Percentiles rank a stretch among this genome's conserved stretches.
These are phyloP conservation scores for Meandrusa payeni DNA, from an alignment of 2,888 invertebrate species.

Conservation along the genomic window DNA sequence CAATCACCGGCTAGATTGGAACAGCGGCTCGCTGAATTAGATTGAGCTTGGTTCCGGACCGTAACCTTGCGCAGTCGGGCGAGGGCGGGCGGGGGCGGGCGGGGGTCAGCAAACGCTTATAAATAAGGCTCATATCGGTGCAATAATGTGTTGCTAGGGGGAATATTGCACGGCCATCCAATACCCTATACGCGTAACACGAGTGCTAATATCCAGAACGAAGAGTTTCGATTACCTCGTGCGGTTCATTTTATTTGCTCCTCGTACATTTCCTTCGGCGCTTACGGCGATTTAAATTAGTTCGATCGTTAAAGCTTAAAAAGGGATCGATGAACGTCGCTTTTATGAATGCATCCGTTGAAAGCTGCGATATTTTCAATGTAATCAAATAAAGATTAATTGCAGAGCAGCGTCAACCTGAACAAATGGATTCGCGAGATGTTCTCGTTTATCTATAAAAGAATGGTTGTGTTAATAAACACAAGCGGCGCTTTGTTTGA, in stretches of 20 bases:
- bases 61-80: constrained; percentile 21
- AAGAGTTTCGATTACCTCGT: constrained; percentile 23
- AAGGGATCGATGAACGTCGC: constrained; percentile 11
- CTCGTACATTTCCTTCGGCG: constrained; percentile 13
- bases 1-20: constrained; percentile 4
- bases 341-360: constrained; percentile 13
- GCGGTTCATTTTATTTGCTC: constrained; percentile 21
- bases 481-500: constrained; percentile 21
- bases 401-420: constrained; percentile 15
- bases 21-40: constrained; percentile 13
- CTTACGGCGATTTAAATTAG: constrained; percentile 10
- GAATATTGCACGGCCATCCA: constrained; percentile 24
- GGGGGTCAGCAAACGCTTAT: constrained; percentile 24
- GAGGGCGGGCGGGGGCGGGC: constrained; percentile 21
- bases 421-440: constrained; percentile 15
- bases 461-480: constrained; percentile 22
- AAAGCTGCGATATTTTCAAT: constrained; percentile 10
- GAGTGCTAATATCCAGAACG: constrained; percentile 26
- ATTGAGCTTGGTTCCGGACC: constrained; percentile 19
- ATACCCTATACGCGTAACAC: constrained; percentile 23
- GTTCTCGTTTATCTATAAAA: constrained; percentile 20
- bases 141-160: constrained; percentile 28
- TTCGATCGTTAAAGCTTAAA: constrained; percentile 11
- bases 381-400: constrained; percentile 18
- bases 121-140: constrained; percentile 25